Base-by-base conservation (phyloP, 2,797 vertebrate species). In the Scomberomorus guttatus region DNA sequence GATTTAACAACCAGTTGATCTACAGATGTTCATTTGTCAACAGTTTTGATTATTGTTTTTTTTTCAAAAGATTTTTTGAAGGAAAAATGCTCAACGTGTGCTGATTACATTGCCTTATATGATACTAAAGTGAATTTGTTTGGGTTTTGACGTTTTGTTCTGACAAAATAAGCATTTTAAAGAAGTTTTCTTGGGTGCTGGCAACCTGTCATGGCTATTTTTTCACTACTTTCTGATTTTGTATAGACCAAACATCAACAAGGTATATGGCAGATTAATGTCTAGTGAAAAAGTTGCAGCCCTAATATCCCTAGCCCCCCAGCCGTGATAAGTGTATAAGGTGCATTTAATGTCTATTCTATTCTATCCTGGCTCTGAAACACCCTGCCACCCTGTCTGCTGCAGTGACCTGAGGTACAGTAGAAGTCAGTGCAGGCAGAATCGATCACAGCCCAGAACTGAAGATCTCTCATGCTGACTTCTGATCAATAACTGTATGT, bases 401-500 rank as follows among this genome's bases (percentile, higher is more conserved):
- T 84, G 79, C 83, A 82, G 66, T 82, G 75, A 88, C 79, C 79
- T 80, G 67, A 82, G 70, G 79, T 86, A 79, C 77, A 85, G 87
- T 72, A 77, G 66, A 79, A 90, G 60, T 81, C 74, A 46, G 56
- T 2, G 4, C 20, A 14, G 50, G 55, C 66, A 56, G 48, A 75
- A 83, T 80, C 52, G 17, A 83, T 85, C 44, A 57, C 58, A 68
- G 32, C 15, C 13, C 34, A 27, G 25, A 46, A 79, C 60, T 48
- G 69, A 59, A 55, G 32, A 76, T 76, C 75, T 72, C 58, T 61
- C 24, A 12, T 29, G 6, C 54, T 63, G 67, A 71, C 74, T 64
- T 61, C 24, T 63, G 79, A 80, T 92, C 85, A 59, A 91, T 93
- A 89, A 44, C 69, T 52, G 59, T 11, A 87, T 86, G 85, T 81